Evolutionary conservation across 2,113 vertebrate species (phyloP).

Genomic region (Calyptomena viridis): DNA sequence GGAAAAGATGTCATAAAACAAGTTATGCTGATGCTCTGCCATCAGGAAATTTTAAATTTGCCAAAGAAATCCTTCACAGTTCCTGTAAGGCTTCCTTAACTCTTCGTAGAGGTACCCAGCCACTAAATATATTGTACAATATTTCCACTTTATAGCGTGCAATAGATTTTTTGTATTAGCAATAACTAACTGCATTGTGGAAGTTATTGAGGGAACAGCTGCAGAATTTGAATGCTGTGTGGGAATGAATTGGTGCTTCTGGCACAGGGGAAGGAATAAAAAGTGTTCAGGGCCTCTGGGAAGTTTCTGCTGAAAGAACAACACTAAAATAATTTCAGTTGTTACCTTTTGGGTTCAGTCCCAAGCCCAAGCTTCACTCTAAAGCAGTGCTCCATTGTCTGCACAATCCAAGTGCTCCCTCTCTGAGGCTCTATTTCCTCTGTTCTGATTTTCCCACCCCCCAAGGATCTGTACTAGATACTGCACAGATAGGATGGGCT

Average conservation of each 20-base stretch:
- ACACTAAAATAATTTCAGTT: constrained; percentile 27
- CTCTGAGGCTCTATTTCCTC: background rate
- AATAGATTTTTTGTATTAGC: constrained; percentile 41
- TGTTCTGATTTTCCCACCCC: constrained; percentile 25
- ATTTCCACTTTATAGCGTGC: background rate
- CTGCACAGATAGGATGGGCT: background rate
- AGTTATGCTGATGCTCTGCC: background rate
- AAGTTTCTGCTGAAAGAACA: constrained; percentile 42
- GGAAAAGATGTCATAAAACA: background rate
- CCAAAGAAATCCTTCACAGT: background rate
- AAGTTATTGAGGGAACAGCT: constrained; percentile 51
- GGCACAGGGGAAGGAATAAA: constrained; percentile 36
- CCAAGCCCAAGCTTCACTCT: background rate
- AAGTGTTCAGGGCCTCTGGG: constrained; percentile 26
- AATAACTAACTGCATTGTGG: constrained; percentile 39
- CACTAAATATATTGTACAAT: background rate
- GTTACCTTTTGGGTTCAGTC: constrained; percentile 31
- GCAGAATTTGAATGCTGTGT: constrained; percentile 38
- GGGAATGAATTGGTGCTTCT: constrained; percentile 26
- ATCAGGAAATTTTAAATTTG: background rate
- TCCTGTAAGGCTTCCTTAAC: background rate
- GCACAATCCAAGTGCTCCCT: background rate
- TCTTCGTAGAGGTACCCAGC: background rate
- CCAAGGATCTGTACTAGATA: constrained; percentile 51
- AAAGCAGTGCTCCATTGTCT: background rate